A percentile compares a stretch with the other conserved stretches of the same genome.
These are phyloP conservation scores for Rhysida immarginata DNA, from an alignment of 1,140 invertebrate species.

Conservation along the genomic window DNA sequence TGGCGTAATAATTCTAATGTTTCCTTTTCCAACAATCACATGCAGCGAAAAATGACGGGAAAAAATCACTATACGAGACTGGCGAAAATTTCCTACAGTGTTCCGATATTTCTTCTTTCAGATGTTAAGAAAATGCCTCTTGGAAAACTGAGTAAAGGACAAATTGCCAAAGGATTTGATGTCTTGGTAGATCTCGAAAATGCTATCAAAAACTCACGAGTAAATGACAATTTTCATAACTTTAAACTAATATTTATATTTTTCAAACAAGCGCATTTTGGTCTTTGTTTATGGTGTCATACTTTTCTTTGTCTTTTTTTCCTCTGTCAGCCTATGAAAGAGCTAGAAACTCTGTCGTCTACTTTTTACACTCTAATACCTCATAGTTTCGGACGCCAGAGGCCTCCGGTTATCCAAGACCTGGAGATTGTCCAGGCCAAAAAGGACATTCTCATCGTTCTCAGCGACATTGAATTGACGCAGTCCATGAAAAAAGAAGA, in stretches of 20 bases:
- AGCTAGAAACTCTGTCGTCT: conserved; percentile 24
- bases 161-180: conserved; percentile 36
- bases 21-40: no score
- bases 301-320: neutral
- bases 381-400: conserved; percentile 31
- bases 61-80: no score
- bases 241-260: no score
- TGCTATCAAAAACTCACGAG: neutral
- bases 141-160: conserved; percentile 34
- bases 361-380: conserved; percentile 35
- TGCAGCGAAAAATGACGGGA: no score
- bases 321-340: no score
- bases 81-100: neutral
- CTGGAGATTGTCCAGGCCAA: conserved; percentile 27
- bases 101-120: conserved; percentile 12
- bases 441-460: conserved; percentile 33
- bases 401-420: conserved; percentile 26
- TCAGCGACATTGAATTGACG: conserved; percentile 35
- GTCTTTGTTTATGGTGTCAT: no score
- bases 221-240: no score
- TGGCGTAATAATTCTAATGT: no score
- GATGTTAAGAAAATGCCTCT: conserved; percentile 37
- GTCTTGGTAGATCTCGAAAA: conserved; percentile 31
- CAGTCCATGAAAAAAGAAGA: conserved; percentile 33
- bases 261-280: no score